These are phyloP conservation scores for Ictidomys tridecemlineatus DNA, from an alignment of 2,113 vertebrate species.

Conservation along the genomic window DNA sequence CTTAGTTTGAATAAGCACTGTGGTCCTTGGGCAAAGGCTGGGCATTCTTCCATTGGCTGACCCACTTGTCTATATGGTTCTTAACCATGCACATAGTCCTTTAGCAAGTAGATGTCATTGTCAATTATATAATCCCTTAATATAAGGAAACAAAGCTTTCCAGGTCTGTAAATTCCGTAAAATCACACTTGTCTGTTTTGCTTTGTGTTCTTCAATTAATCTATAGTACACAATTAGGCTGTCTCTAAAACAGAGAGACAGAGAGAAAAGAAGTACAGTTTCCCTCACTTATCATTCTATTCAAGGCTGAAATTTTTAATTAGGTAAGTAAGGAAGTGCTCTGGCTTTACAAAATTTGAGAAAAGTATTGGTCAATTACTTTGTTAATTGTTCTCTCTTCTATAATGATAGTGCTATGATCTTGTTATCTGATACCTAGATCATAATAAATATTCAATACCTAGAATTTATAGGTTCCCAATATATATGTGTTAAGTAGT, in stretches of 20 bases:
- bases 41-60: neutral
- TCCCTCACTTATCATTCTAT: neutral
- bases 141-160: neutral
- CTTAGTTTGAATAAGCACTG: neutral
- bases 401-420: neutral
- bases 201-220: neutral
- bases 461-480: neutral
- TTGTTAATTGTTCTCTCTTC: neutral
- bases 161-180: neutral
- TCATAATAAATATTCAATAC: neutral
- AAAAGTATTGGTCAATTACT: neutral
- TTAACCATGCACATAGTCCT: neutral
- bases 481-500: neutral
- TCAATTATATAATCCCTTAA: conserved; percentile 11
- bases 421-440: neutral
- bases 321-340: neutral
- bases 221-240: neutral
- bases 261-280: neutral
- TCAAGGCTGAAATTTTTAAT: neutral
- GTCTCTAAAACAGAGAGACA: neutral
- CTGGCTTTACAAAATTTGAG: neutral
- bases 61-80: neutral
- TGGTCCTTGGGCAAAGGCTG: neutral
- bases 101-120: neutral
- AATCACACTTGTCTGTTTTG: conserved; percentile 41